Base-by-base conservation (phyloP, 1,140 invertebrate species). In the Drosophila arawakana region DNA sequence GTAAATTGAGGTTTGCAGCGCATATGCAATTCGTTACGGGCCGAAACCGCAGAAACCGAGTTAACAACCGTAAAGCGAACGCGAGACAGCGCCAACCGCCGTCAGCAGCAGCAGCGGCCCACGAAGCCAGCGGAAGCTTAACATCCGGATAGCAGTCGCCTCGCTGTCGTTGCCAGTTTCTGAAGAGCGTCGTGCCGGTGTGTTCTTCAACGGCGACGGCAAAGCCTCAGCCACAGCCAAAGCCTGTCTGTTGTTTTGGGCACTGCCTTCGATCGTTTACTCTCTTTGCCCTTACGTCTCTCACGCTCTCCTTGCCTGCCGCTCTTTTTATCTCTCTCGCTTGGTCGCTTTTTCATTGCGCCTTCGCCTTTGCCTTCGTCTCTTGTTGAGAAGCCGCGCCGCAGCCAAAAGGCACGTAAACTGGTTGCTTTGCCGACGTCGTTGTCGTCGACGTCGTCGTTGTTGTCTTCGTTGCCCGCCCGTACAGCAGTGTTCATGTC, bases 381-480 rank as follows among this genome's bases (percentile, higher is more conserved):
- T 69, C 62, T 57, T 57, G 54, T 37, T 57, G 54, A 57, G 54
- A 39, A 57, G 54, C 68, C 73, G 62, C 62, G 54, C 68, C 73
- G 62, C 62, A 76, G 82, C 82, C 81, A 89, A 84, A 89, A 89
- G 85, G 85, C 80, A 85, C 81, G 85, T 89, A 85, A 90, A 86
- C 86, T 88, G 86, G 86, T 90, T 81, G 81, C 61, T 49, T 50
- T 50, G 49, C 49, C 34, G 59, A 50, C 30, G 59, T n/a, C 18
- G 34, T 30, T 52, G 63, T 70, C 25, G 37, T 58, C 55, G 55
- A 15, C 15, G 15, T 25, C 41, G 44, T 18, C n/a, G 46, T 18
- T 41, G 66, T 34, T 9, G 54, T 46, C 15, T 37, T 30, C 52
- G 47, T 70, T 85, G 80, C 80, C 83, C 83, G 80, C 80, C 83